Conservation (phyloP, 2,113 vertebrate species). For the Psilopogon haemacephalus region DNA sequence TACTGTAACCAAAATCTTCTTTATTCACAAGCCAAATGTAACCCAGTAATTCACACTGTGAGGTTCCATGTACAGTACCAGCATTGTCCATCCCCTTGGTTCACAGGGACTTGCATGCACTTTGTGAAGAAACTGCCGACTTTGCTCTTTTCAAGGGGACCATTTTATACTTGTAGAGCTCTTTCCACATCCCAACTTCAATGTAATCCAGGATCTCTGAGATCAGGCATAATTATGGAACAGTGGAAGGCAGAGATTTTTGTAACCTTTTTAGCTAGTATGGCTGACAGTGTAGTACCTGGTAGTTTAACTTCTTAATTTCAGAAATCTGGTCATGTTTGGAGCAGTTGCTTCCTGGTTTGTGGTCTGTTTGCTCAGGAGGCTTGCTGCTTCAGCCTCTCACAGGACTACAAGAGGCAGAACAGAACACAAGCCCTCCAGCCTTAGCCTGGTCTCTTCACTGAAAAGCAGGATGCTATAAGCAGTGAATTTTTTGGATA, state of each 20-base stretch:
- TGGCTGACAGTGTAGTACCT: background rate
- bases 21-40: slow-evolving; percentile 56
- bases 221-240: background rate
- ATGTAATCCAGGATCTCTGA: background rate
- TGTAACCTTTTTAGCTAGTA: background rate
- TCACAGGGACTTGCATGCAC: background rate
- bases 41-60: slow-evolving; percentile 9
- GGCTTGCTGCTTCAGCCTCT: background rate
- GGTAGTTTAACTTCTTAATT: background rate
- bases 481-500: background rate
- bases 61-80: background rate
- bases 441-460: background rate
- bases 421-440: background rate
- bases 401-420: background rate
- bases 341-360: background rate
- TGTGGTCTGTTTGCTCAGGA: background rate
- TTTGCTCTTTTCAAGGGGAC: background rate
- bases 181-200: background rate
- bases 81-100: background rate
- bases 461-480: background rate
- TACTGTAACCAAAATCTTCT: slow-evolving; percentile 32
- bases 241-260: background rate
- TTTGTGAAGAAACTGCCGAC: background rate
- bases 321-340: background rate
- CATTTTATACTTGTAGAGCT: background rate